Percentiles rank a stretch among this genome's conserved stretches.
phyloP scores from a whole-genome alignment of 2,113 vertebrate species.

The Epinephelus cyanopodus region DNA sequence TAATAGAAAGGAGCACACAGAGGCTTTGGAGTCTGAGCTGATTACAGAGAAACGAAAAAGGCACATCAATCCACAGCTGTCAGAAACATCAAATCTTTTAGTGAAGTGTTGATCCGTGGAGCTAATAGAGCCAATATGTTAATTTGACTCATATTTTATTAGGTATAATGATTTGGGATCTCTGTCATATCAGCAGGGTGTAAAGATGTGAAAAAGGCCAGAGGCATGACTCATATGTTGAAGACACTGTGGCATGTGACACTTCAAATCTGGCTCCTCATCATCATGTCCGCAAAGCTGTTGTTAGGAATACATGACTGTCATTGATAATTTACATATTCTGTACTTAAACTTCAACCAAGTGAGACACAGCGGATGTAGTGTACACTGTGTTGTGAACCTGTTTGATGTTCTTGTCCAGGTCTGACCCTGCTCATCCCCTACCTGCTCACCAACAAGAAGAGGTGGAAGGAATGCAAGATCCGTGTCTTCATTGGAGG shows the following conservation, averaged over 20 bases:
- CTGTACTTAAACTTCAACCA: not conserved
- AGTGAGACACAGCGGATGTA: not conserved
- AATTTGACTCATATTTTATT: not conserved
- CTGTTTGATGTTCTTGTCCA: constrained; percentile 27
- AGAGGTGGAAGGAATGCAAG: constrained; percentile 87
- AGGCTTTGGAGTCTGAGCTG: too few species aligned
- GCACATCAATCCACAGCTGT: not conserved
- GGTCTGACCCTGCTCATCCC: constrained; percentile 97
- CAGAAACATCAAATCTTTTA: not conserved
- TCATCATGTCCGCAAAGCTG: not conserved
- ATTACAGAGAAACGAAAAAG: too few species aligned
- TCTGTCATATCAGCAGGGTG: constrained; percentile 13
- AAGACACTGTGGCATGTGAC: constrained; percentile 8
- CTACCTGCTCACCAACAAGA: constrained; percentile 95
- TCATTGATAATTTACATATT: not conserved
- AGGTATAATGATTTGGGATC: not conserved
- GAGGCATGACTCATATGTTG: not conserved
- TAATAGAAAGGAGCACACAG: too few species aligned
- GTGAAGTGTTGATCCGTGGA: not conserved
- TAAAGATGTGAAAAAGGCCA: constrained; percentile 6
- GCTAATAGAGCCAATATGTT: constrained; percentile 1
- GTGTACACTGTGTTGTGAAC: not conserved
- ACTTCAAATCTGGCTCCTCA: constrained; percentile 1
- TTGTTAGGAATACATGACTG: too few species aligned
- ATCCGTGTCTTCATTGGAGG: constrained; percentile 87